Conservation (phyloP, 2,888 invertebrate genomes). For the Himalopsyche kuldschensis region DNA sequence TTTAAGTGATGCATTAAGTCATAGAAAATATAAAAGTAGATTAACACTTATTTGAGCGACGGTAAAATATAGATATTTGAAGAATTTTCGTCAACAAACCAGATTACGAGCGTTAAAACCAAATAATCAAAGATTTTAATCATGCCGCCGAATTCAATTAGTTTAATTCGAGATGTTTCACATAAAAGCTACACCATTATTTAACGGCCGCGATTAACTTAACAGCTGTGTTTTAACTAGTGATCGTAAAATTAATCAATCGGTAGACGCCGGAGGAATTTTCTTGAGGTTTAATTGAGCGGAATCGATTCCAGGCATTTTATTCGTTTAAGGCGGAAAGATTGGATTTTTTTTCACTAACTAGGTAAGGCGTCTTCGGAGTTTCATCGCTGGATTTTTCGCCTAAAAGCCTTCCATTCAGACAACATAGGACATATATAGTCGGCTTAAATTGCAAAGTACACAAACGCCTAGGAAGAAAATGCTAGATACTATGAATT, state of each 20-base stretch:
- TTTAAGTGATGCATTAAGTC: too few relatives aligned
- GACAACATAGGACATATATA: too few relatives aligned
- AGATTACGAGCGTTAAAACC: neutral
- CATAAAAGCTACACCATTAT: neutral
- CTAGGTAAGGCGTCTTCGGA: too few relatives aligned
- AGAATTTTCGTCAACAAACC: neutral
- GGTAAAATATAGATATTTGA: neutral
- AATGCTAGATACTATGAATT: too few relatives aligned
- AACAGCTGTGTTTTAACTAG: neutral
- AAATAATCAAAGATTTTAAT: neutral
- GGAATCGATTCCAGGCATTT: neutral
- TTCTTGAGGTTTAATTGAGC: neutral
- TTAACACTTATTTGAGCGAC: neutral
- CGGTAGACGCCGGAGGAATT: neutral
- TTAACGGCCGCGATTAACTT: neutral
- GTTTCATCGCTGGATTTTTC: too few relatives aligned
- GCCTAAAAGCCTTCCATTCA: too few relatives aligned
- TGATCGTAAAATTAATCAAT: neutral
- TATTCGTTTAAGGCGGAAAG: too few relatives aligned
- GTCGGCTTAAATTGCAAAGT: too few relatives aligned
- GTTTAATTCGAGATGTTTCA: neutral
- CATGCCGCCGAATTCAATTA: neutral
- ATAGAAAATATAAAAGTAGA: neutral
- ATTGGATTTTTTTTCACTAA: too few relatives aligned
- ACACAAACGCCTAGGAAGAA: too few relatives aligned